Evolutionary conservation across 2,797 vertebrate species (phyloP), one percentile per base, ranked within the genome.

Genomic region (Semaprochilodus insignis): DNA sequence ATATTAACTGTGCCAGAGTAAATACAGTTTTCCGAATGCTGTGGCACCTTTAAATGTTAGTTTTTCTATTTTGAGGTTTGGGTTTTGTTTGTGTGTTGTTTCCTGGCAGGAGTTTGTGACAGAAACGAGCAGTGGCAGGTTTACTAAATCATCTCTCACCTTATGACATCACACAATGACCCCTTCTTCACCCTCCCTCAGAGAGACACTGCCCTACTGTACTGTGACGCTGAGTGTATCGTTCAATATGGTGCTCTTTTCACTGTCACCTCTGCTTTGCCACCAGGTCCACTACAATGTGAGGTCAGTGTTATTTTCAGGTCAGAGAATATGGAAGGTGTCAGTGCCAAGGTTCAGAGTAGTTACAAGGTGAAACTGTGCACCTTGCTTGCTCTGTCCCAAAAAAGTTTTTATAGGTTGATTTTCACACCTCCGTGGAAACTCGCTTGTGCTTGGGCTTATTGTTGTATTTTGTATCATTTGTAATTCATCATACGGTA

Each of bases 81-180:
- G 7, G 6, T 62, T 44, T 44, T 63, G 36, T 16, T 76, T 74
- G 17, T 74, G 71, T 74, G 71, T 34, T 67, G 19, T 57, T 72
- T 78, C 23, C 51, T 71, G 74, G 81, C 54, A 63, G 31, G 44
- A 67, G 67, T 74, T 54, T 48, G 48, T 80, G 70, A 83, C 77
- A 83, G 59, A 66, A 80, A 83, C 51, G 62, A 71, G 55, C 65
- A 36, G 23, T 82, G 80, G 66, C 70, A 82, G 74, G 55, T 81
- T 81, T 78, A 71, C 76, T 78, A 79, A 82, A 69, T 83, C 52
- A 81, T 84, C 74, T 77, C 65, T 82, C 67, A 52, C 77, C 54
- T 71, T 54, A 54, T 81, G 31, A 54, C 60, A 66, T 75, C 66
- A 71, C 51, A 59, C 60, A 27, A 10, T 69, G 36, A 83, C 84